Percentiles rank a stretch among this genome's conserved stretches.
phyloP scores from a whole-genome alignment of 2,888 invertebrate species.

The Cheiracanthium punctorium region DNA sequence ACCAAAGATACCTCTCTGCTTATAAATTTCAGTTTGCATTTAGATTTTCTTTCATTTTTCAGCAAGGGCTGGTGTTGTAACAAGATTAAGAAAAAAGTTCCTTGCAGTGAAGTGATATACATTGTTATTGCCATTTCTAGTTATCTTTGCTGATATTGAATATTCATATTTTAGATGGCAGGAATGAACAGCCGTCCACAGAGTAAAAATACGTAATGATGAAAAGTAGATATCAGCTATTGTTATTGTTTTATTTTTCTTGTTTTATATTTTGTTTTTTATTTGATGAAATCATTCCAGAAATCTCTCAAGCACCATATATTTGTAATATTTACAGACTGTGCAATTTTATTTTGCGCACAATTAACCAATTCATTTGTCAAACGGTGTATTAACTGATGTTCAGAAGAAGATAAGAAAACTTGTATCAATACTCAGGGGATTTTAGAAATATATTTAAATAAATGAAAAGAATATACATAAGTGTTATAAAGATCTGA shows the following conservation, averaged over 20 bases:
- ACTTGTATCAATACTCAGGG: conserved; percentile 7
- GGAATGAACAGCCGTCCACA: conserved; percentile 57
- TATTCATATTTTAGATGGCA: conserved; percentile 41
- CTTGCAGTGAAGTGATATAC: conserved; percentile 47
- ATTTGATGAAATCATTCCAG: conserved; percentile 49
- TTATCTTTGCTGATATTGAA: conserved; percentile 30
- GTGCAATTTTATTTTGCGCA: conserved; percentile 34
- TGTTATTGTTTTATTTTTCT: conserved; percentile 31
- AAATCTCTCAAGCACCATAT: conserved; percentile 58
- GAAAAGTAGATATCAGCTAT: conserved; percentile 38
- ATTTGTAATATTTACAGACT: conserved; percentile 24
- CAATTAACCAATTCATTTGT: neutral
- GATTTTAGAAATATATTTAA: conserved; percentile 12
- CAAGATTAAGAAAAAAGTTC: conserved; percentile 3
- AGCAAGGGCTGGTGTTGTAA: neutral
- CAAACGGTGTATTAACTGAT: neutral
- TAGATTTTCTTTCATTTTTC: neutral
- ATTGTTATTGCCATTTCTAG: conserved; percentile 12
- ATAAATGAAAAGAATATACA: neutral
- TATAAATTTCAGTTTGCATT: neutral
- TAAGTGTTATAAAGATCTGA: neutral
- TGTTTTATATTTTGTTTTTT: conserved; percentile 27
- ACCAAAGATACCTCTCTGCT: neutral
- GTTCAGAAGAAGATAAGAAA: neutral
- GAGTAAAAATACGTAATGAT: conserved; percentile 55